Evolutionary conservation across 2,113 vertebrate genomes (phyloP).

Genomic region (Corythornis cristatus): DNA sequence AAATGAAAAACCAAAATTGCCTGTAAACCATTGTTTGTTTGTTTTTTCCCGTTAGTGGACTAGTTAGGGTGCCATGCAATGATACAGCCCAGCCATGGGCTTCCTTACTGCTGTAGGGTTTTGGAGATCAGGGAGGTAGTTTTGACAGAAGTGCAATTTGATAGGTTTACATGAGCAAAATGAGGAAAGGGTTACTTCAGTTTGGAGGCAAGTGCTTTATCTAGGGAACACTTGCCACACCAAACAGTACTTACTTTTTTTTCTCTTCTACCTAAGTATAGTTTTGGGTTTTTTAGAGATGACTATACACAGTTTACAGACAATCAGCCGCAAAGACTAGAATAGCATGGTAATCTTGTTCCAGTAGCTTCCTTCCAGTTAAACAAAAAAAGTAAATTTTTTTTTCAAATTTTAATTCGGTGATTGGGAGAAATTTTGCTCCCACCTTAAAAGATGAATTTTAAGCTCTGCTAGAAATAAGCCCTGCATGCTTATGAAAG

Average conservation of each 20-base stretch:
- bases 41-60: neutral
- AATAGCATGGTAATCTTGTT: constrained; percentile 76
- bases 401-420: constrained; percentile 75
- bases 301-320: constrained; percentile 29
- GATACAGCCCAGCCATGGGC: neutral
- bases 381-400: neutral
- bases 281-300: neutral
- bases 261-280: constrained; percentile 33
- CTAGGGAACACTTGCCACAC: neutral
- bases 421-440: constrained; percentile 66
- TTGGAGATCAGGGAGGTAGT: neutral
- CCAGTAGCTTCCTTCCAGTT: constrained; percentile 70
- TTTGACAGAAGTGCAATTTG: neutral
- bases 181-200: constrained; percentile 41
- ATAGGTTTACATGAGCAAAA: constrained; percentile 9
- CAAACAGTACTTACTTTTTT: constrained; percentile 5
- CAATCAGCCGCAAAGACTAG: constrained; percentile 42
- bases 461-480: constrained; percentile 74
- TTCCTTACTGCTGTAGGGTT: neutral
- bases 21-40: neutral
- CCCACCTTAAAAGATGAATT: constrained; percentile 66
- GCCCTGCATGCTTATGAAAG: constrained; percentile 84
- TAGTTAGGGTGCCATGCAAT: neutral
- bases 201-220: neutral
- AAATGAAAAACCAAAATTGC: constrained; percentile 28